Percentiles rank a stretch among this genome's conserved stretches.
phyloP scores from a whole-genome alignment of 2,888 invertebrate genomes.

The Ophioninae sp. region DNA sequence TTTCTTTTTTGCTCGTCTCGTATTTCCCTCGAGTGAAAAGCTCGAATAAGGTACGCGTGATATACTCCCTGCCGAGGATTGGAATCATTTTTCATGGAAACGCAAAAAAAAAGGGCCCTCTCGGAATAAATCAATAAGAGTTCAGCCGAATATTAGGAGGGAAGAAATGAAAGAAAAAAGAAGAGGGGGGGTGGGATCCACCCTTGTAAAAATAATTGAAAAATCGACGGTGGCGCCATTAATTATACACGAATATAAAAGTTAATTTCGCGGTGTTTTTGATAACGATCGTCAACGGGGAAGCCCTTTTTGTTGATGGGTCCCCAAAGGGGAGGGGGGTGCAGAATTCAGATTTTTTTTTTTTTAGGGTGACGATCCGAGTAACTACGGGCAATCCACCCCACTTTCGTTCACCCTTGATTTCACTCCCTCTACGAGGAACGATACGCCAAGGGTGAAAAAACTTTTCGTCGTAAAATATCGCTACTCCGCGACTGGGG shows the following conservation, averaged over 20 bases:
- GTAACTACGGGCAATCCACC: slow-evolving; percentile 32
- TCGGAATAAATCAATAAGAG: slow-evolving; percentile 28
- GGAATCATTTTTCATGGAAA: slow-evolving; percentile 34
- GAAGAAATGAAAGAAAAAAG: background rate
- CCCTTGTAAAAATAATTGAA: background rate
- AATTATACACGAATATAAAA: background rate
- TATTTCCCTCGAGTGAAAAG: slow-evolving; percentile 51
- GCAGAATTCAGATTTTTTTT: slow-evolving; percentile 51
- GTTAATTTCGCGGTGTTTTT: slow-evolving; percentile 29
- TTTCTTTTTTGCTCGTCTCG: slow-evolving; percentile 39
- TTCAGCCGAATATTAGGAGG: background rate
- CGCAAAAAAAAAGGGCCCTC: slow-evolving; percentile 3
- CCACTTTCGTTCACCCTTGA: background rate
- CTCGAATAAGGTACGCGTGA: slow-evolving; percentile 20
- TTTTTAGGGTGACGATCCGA: slow-evolving; percentile 56
- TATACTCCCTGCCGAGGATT: slow-evolving; percentile 16
- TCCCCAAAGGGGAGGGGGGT: slow-evolving; percentile 8
- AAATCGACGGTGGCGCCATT: background rate
- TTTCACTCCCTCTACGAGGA: slow-evolving; percentile 28
- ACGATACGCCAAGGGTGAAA: slow-evolving; percentile 59
- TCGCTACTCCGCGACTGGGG: slow-evolving; percentile 58
- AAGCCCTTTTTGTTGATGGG: slow-evolving; percentile 36
- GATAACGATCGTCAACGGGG: slow-evolving; percentile 46
- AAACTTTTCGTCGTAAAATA: slow-evolving; percentile 70
- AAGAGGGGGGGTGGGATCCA: background rate